Base-by-base conservation (phyloP, 2,797 vertebrate species). In the Poecilia gillii region DNA sequence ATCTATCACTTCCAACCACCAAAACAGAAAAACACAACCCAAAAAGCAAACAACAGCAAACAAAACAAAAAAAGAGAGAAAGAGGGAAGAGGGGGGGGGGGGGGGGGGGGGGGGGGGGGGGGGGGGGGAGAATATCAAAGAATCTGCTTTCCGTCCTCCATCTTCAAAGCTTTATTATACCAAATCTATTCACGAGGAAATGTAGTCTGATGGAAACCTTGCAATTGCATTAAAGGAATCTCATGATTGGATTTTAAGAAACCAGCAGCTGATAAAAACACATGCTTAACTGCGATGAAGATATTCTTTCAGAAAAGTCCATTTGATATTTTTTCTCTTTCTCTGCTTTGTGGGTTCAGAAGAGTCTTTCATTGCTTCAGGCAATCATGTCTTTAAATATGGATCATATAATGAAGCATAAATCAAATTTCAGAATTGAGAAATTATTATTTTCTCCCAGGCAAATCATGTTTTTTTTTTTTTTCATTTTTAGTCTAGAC, bases 81-180 rank as follows among this genome's bases (percentile, higher is more conserved):
- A n/a, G n/a, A n/a, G n/a, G n/a, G n/a, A n/a, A n/a, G n/a, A n/a
- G n/a, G n/a, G n/a, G n/a, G n/a, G n/a, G n/a, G n/a, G n/a, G n/a
- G n/a, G n/a, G n/a, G n/a, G n/a, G n/a, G n/a, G n/a, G n/a, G n/a
- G 68, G 59, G n/a, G n/a, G n/a, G n/a, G n/a, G 0, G 5, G 68
- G 59, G n/a, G 28, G n/a, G n/a, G 55, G 0, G 1, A 78, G 62
- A 81, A 75, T 82, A 84, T 85, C 83, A 89, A 85, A 87, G 68
- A 75, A 53, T 70, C 75, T 78, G 81, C 76, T 70, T 83, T 81
- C 51, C 20, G 25, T 79, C 8, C 81, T 25, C 57, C 73, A 84
- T 84, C 75, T 85, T 76, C 64, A 43, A 72, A 73, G 81, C 77
- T 7, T 75, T 31, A 76, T 31, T 76, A n/a, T 72, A 74, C 75